Base-by-base conservation (phyloP, 2,888 invertebrate genomes). In the Meloe dianella region DNA sequence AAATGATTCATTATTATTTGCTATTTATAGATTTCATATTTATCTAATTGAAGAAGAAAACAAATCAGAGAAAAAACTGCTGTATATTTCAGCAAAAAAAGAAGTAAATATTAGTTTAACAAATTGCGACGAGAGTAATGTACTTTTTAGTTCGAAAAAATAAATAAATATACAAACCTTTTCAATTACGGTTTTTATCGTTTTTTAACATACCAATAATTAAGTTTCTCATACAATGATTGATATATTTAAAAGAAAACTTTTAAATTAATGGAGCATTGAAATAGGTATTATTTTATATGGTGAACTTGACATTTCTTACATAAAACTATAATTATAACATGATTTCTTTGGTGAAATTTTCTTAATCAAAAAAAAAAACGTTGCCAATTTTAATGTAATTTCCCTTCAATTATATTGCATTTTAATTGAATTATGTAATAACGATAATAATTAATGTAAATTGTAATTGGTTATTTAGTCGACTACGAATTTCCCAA, bases 291-390 rank as follows among this genome's bases (percentile, higher is more conserved):
- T n/a, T 63, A 60, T 66, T 63, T 51, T 56, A 47, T 41, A 57
- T 29, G 22, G 24, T 67, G 67, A 67, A 64, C 67, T 67, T 67
- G 67, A 67, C 67, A 65, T 62, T 64, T 64, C 35, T 67, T 61
- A 67, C 47, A 58, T 61, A 61, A 67, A 61, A 27, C 30, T 59
- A 38, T 27, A 61, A 61, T 58, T 60, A 57, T 63, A n/a, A n/a
- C 59, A 63, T 22, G 56, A 41, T 59, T 35, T 61, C 35, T 56
- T 62, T 62, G 14, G 24, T 60, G 32, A 64, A 54, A 54, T 27
- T 54, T 4, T 22, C 1, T 9, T 17, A 47, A 51, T 24, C 27
- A 27, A 27, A 3, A 54, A 54, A 54, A n/a, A n/a, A n/a, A n/a
- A n/a, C n/a, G n/a, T 54, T 54, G 27, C 2, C 24, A 47, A 20